Base-by-base conservation (phyloP, 30 jellyfish, hydroid and myxozoan species). In the Aurelia aurita region DNA sequence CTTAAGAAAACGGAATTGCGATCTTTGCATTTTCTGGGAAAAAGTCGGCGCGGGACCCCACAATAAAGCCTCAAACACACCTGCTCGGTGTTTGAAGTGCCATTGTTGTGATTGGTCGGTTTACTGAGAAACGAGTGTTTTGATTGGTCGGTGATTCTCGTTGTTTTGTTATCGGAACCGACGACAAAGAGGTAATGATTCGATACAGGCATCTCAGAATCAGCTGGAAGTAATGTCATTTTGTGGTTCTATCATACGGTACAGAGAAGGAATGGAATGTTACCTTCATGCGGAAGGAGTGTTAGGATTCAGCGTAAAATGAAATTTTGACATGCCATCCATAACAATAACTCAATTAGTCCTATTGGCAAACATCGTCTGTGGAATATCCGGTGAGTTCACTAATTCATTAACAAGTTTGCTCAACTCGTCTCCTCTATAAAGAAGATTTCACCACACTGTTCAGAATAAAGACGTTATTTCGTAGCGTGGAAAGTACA, bases 71-170 rank as follows among this genome's bases (percentile, higher is more conserved):
- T 35, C 58, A 55, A 46, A 85, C 74, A 79, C 96, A 87, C 96
- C 96, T 87, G 96, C 87, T 66, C 81, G 85, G 87, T 72, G 19
- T 60, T 35, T 55, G 54, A 25, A 53, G 26, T 43, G 22, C 65
- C 68, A 7, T 21, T 49, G 49, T 27, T 77, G 22, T 76, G 87
- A 87, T 87, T 87, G 96, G 96, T 77, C 88, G 88, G 77, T 29
- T 67, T 65, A 31, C 34, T 5, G 53, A 28, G 62, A 44, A 62
- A 69, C 88, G 84, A 70, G 58, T 53, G 72, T 47, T 76, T 45
- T 87, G 29, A 87, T 78, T 87, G 96, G 96, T 69, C 88, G 85
- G 85, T 87, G 20, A 43, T 59, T 44, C 80, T 58, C 88, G 90
- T 77, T 90, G 46, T 80, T 19, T 21, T 45, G 82, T 45, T 71